Evolutionary conservation across 1,140 invertebrate genomes (phyloP), one percentile per base, ranked within the genome.

Genomic region (Drosophila nannoptera): DNA sequence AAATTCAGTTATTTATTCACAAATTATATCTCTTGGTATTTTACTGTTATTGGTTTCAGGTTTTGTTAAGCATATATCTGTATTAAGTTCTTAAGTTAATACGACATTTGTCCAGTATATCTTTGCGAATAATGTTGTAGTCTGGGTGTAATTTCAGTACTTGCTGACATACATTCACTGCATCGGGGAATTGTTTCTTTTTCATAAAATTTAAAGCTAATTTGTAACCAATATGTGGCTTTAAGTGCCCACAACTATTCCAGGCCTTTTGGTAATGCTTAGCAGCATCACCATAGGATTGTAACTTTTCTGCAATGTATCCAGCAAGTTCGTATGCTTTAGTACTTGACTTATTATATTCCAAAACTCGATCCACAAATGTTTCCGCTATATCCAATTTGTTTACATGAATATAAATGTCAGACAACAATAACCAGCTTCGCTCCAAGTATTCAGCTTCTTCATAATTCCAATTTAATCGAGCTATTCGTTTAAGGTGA

Each of bases 381-480:
- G 97, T 96, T 38, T 93, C 93, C 0, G 97, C 96, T 50, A 97
- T 92, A 50, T 99, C 97, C 75, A 94, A 93, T 90, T 98, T 97
- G 16, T 93, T 94, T 14, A 95, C 93, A 88, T 95, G 95, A 31
- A 98, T 94, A 88, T 98, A 98, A 73, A 97, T 95, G 69, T 99
- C 97, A 0, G 97, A 95, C 12, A 98, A 90, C 4, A 99, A 90
- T 5, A 99, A 87, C 98, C 98, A 99, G 88, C 96, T 96, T 67
- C 94, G 93, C 90, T 99, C 98, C 40, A 99, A 91, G 88, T 98
- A 98, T 82, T 99, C 97, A 0, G 97, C 97, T 81, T 99, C 97
- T 89, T 97, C 96, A 68, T 97, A 95, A 8, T 93, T 97, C 98
- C 98, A 99, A 0, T 91, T 90, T 59, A 94, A 93, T 78, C 97